Percentiles rank a stretch among this genome's conserved stretches.
phyloP scores from a whole-genome alignment of 2,888 invertebrate species.

The Nephrotoma guestfalica region DNA sequence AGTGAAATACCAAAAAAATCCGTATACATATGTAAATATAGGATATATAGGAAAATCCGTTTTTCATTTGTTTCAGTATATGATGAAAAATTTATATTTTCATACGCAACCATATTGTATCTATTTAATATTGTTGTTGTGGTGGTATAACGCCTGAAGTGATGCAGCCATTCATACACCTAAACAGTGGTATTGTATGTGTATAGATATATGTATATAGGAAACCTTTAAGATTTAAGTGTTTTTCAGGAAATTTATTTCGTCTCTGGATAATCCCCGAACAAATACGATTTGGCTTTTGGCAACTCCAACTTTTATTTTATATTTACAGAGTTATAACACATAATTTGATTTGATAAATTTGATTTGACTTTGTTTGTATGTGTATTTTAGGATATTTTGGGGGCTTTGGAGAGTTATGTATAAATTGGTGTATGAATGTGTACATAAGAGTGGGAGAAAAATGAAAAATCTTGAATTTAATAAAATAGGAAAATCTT shows the following conservation, averaged over 20 bases:
- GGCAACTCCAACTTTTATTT: neutral
- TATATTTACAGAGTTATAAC: neutral
- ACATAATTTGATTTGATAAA: neutral
- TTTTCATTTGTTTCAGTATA: neutral
- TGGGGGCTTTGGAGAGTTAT: neutral
- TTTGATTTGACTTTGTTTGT: neutral
- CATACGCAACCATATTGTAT: neutral
- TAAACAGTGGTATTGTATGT: neutral
- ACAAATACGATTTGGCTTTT: neutral
- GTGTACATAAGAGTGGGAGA: neutral
- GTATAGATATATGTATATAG: neutral
- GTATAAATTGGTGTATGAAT: neutral
- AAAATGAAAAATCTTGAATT: neutral
- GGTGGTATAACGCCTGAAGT: neutral
- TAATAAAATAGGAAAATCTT: neutral
- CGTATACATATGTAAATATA: neutral
- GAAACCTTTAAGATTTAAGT: neutral
- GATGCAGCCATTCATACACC: neutral
- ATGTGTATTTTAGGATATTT: neutral
- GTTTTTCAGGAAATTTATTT: neutral
- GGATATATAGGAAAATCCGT: neutral
- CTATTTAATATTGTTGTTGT: neutral
- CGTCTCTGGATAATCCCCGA: neutral
- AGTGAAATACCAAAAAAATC: neutral
- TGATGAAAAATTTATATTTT: neutral